phyloP scores from a whole-genome alignment of 1,140 invertebrate species.

The Aphis gossypii region DNA sequence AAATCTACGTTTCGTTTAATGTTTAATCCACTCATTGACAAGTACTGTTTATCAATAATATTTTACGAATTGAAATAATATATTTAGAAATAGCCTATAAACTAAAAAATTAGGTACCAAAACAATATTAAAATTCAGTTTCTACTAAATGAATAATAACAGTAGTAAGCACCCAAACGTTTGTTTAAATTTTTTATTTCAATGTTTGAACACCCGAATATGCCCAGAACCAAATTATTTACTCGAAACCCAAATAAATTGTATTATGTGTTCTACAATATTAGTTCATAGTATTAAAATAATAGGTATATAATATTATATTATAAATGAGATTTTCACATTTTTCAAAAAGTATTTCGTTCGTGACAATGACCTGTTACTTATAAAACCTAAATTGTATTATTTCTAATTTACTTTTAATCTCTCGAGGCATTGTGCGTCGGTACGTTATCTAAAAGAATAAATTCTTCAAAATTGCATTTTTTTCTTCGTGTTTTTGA shows the following conservation, averaged over 20 bases:
- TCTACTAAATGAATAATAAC: no score
- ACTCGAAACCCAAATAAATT: no score
- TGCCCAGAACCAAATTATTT: no score
- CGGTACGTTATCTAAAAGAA: background rate
- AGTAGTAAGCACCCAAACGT: no score
- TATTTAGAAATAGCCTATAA: background rate
- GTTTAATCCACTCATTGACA: background rate
- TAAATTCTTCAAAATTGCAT: background rate
- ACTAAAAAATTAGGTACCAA: background rate
- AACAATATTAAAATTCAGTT: no score
- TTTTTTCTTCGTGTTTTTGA: background rate
- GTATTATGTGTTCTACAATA: background rate
- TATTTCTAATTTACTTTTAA: background rate
- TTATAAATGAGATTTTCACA: background rate
- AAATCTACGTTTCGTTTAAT: background rate
- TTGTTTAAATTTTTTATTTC: no score
- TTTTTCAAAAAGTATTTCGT: background rate
- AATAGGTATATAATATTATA: background rate
- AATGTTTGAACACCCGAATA: no score
- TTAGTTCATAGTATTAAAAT: background rate
- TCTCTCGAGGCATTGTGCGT: background rate
- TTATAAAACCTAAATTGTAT: background rate
- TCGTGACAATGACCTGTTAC: background rate
- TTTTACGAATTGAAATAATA: background rate
- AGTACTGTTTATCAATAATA: background rate